Conservation (phyloP, 2,888 invertebrate species). For the Drosophila algonquin region DNA sequence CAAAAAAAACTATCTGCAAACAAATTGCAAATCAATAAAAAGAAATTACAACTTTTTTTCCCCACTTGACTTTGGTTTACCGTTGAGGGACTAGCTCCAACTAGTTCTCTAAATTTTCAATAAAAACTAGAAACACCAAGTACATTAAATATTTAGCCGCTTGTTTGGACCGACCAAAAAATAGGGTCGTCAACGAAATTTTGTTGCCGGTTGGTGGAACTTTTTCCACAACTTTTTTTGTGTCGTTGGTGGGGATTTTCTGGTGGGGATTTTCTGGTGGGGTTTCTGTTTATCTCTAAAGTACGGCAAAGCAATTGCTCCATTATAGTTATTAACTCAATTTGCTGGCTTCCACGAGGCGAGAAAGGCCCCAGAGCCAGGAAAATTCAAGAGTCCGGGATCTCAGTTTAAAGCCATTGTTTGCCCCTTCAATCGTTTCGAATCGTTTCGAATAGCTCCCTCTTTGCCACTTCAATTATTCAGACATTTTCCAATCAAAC, state of each 20-base stretch:
- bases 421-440: slow-evolving; percentile 19
- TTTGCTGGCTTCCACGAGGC: slow-evolving; percentile 10
- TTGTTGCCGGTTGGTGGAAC: slow-evolving; percentile 33
- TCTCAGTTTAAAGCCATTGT: slow-evolving; percentile 13
- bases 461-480: slow-evolving; percentile 41
- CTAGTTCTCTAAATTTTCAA: slow-evolving; percentile 68
- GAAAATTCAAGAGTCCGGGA: not conserved
- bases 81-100: slow-evolving; percentile 63
- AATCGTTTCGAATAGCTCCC: slow-evolving; percentile 11
- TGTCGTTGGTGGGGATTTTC: slow-evolving; percentile 7
- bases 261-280: not conserved
- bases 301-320: slow-evolving; percentile 31
- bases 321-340: slow-evolving; percentile 45
- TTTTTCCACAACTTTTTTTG: slow-evolving; percentile 28
- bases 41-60: slow-evolving; percentile 29
- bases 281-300: slow-evolving; percentile 19
- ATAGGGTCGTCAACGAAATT: slow-evolving; percentile 44
- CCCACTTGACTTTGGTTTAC: slow-evolving; percentile 35
- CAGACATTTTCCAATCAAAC: slow-evolving; percentile 46
- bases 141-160: slow-evolving; percentile 51
- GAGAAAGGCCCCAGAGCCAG: no score
- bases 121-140: slow-evolving; percentile 22
- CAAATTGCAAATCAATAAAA: slow-evolving; percentile 77
- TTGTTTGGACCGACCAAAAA: slow-evolving; percentile 31
- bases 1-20: slow-evolving; percentile 57